phyloP scores from a whole-genome alignment of 2,888 invertebrate genomes.

The Drosophila austrosaltans region DNA sequence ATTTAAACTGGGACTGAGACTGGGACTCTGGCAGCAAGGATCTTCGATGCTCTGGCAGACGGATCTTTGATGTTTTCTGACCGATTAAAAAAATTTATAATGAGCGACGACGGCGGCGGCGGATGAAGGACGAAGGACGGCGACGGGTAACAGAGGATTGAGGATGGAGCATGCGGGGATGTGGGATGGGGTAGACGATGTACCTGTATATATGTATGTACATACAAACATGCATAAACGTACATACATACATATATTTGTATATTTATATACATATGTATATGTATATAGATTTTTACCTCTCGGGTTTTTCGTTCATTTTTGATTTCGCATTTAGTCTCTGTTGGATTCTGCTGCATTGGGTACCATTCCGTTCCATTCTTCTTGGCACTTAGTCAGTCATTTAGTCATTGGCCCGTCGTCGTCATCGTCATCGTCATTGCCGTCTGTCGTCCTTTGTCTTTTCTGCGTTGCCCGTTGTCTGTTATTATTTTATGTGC shows the following conservation, averaged over 20 bases:
- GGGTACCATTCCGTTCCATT: conserved; percentile 2
- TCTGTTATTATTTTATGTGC: conserved; percentile 79
- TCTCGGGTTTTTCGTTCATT: conserved; percentile 62
- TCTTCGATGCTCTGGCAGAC: conserved; percentile 54
- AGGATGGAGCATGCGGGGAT: conserved; percentile 6
- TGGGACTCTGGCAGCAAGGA: conserved; percentile 44
- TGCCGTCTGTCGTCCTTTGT: conserved; percentile 35
- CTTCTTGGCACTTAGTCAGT: conserved; percentile 75
- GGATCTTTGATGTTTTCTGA: conserved; percentile 77
- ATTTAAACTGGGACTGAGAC: conserved; percentile 66
- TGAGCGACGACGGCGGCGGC: conserved; percentile 60
- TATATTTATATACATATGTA: conserved; percentile 51
- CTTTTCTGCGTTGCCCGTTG: conserved; percentile 58
- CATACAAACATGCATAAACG: not conserved
- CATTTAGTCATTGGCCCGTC: conserved; percentile 75
- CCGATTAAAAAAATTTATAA: conserved; percentile 76
- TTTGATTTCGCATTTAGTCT: conserved; percentile 74
- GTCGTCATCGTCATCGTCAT: conserved; percentile 45
- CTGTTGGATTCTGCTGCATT: conserved; percentile 19
- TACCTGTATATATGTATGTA: conserved; percentile 59
- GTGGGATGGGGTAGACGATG: conserved; percentile 13
- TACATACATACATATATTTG: conserved; percentile 48
- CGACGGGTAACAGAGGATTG: not conserved
- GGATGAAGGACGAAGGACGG: conserved; percentile 42
- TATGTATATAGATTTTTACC: conserved; percentile 56